Evolutionary conservation across 2,797 vertebrate genomes (phyloP), one percentile per base, ranked within the genome.

Genomic region (Selene dorsalis): DNA sequence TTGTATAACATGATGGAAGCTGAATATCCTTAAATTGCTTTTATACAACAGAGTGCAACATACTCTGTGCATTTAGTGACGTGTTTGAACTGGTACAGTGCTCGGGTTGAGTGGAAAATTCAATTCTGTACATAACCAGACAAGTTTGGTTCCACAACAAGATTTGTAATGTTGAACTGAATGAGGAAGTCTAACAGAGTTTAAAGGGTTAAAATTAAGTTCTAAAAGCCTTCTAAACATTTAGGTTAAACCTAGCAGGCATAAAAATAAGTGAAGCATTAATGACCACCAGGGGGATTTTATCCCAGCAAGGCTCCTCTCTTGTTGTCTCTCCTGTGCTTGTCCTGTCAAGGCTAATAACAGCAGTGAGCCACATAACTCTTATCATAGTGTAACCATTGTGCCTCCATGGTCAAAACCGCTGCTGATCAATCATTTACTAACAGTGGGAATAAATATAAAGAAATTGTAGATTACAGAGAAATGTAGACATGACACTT

Each of bases 221-320:
- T 87, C 55, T 79, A 38, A 84, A 85, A 78, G 78, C 62, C 28
- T 59, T 47, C 72, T 70, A 65, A 75, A 78, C 69, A 77, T 79
- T 84, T 74, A 79, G 79, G 43, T 63, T 39, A 80, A 87, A 85
- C 53, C 6, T 14, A 73, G 59, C 57, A 39, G 61, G 69, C 43
- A 72, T 55, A 73, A 64, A 80, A 78, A 84, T 79, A 84, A 80
- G 59, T 55, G 17, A 74, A 73, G 75, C 59, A 81, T 80, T 79
- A 85, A 82, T 82, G 62, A 84, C 80, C 69, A 84, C 69, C 68
- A 52, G 50, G 32, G 70, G 58, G 52, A 70, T 66, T 77, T 84
- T 38, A 78, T 75, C 66, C 71, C 17, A 41, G 68, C 45, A 56
- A 9, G 30, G 30, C 78, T 60, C 43, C 71, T 64, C 60, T 65